A percentile compares a stretch with the other conserved stretches of the same genome.
These are phyloP conservation scores for Drosophila ananassae DNA, from an alignment of 1,140 invertebrate species.

Conservation along the genomic window DNA sequence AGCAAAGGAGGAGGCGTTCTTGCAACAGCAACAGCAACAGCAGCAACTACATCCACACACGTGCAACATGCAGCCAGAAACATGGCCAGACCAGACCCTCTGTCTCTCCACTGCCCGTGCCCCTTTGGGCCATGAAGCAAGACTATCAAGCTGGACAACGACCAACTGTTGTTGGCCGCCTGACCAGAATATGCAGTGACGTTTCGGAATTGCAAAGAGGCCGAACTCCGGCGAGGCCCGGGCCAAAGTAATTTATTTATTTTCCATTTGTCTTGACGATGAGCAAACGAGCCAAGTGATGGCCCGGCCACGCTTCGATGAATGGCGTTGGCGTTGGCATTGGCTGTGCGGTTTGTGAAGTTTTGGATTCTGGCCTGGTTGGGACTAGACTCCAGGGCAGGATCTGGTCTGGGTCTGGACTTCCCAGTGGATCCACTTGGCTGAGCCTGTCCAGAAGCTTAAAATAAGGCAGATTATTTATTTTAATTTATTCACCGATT, in stretches of 20 bases:
- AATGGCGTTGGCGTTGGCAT: slow-evolving; percentile 63
- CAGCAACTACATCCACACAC: slow-evolving; percentile 8
- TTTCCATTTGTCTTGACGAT: slow-evolving; percentile 82
- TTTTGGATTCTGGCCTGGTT: slow-evolving; percentile 1
- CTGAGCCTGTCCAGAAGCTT: slow-evolving; percentile 10
- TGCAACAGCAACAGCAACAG: slow-evolving; percentile 35
- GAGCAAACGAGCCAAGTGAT: slow-evolving; percentile 81
- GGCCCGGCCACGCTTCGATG: slow-evolving; percentile 72
- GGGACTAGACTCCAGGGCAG: slow-evolving; percentile 4
- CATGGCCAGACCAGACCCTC: slow-evolving; percentile 22
- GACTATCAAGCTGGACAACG: slow-evolving; percentile 66
- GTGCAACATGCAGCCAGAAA: slow-evolving; percentile 42
- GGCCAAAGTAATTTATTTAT: slow-evolving; percentile 80
- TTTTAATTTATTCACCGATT: no score
- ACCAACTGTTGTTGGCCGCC: slow-evolving; percentile 63
- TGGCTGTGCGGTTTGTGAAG: slow-evolving; percentile 7
- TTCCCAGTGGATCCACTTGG: slow-evolving; percentile 25
- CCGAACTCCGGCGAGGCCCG: slow-evolving; percentile 48
- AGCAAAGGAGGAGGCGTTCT: slow-evolving; percentile 57
- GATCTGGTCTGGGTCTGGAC: background rate
- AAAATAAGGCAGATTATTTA: slow-evolving; percentile 12
- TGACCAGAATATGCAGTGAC: slow-evolving; percentile 69
- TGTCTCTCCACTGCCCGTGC: background rate
- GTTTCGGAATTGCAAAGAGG: slow-evolving; percentile 77
- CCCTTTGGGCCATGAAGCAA: slow-evolving; percentile 7